Base-by-base conservation (phyloP, 2,888 invertebrate genomes). In the Herminia tarsipennalis region DNA sequence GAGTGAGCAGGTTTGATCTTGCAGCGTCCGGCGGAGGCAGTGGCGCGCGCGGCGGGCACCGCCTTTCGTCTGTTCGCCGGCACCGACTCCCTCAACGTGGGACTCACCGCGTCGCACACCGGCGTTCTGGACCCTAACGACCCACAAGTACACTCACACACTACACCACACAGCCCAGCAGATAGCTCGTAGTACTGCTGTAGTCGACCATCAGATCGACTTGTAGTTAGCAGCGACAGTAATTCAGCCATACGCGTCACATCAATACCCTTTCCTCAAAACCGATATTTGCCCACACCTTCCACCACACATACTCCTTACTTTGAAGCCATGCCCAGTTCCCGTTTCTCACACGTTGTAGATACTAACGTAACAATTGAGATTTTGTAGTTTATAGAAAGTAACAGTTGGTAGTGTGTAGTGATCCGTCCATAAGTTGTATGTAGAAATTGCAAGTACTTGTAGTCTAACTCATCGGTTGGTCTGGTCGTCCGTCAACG, bases 31-130 rank as follows among this genome's bases (percentile, higher is more conserved):
- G 95, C 95, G 78, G 95, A 95, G 92, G 94, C 95, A 83, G 94
- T 95, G 92, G 96, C 95, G 74, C 93, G 96, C 82, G 95, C 95
- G 72, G 95, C 95, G 55, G 96, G 95, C 76, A 94, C 94, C 73
- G 94, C 95, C 76, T 95, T 95, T 93, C 94, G 96, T 56, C 94
- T 96, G 88, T 94, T 95, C 78, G 95, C 95, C 69, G 90, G 90
- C 79, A 95, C 95, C 62, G 95, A 95, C 92, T 94, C 94, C 81
- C 93, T 95, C 73, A 94, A 94, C 91, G 90, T 95, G 82, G 94
- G 94, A 70, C 88, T 94, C 79, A 93, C 94, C 79, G 94, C 94
- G 81, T 89, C 93, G 54, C 90, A 93, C 81, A 86, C 93, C 66
- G 92, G 92, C 74, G 84, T 91, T 47, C 77, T 88, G 78, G 90